Base-by-base conservation (phyloP, 2,888 invertebrate species). In the Hipparchia sbordonii region DNA sequence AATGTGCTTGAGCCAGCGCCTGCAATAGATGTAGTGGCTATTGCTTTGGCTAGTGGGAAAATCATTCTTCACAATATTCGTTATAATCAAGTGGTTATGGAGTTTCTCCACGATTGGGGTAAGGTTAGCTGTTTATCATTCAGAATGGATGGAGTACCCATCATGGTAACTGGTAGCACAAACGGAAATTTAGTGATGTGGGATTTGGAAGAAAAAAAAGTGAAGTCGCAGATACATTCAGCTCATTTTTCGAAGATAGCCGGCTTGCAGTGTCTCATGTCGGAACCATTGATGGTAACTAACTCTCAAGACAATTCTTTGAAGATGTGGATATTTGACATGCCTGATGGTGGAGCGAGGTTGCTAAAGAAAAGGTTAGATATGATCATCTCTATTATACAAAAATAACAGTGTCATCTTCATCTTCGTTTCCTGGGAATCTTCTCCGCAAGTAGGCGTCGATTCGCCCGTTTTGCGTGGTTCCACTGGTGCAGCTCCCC, bases 251-350 rank as follows among this genome's bases (percentile, higher is more conserved):
- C 93, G 1, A 88, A 95, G 10, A 96, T 99, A 3, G 95, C 96
- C 9, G 98, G 98, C 0, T 90, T 98, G 80, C 94, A 96, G 78
- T 99, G 97, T 89, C 93, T 99, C 65, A 96, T 97, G 65, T 97
- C 96, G 72, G 98, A 99, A 86, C 98, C 99, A 0, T 88, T 99
- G 0, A 94, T 99, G 89, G 95, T 99, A 1, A 97, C 98, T 0
- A 98, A 98, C 10, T 98, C 98, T 0, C 95, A 97, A n/a, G 99
- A 99, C 83, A 99, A 99, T 87, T 97, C 98, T 6, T 91, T 99
- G 77, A 99, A 98, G 88, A 91, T 98, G 76, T 97, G 97, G 96
- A 96, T 97, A 78, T 97, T 99, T 94, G 99, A 99, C 87, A 95
- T 97, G 95, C 95, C 98, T 8, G 99, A 98, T 94, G 98, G 98